A percentile compares a stretch with the other conserved stretches of the same genome.
Evolutionary conservation across 37 sponge, comb jelly and placozoan species (phyloP).

Genomic region (Beroe ovata): DNA sequence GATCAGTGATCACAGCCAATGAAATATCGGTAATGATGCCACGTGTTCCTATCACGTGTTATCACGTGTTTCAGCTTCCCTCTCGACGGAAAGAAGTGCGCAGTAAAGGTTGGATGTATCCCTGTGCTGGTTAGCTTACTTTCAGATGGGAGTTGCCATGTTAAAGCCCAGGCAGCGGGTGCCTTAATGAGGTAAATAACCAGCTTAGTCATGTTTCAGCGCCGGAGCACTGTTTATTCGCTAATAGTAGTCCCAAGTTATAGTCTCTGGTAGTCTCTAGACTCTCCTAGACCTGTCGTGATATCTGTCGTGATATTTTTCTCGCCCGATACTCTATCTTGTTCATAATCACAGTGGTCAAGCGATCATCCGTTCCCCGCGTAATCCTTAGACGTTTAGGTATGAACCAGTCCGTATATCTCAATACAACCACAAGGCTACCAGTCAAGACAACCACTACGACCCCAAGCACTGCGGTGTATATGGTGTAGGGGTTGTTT

Average conservation of each 20-base stretch:
- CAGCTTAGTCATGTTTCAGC: too few relatives aligned
- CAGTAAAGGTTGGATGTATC: constrained; percentile 69
- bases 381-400: not conserved
- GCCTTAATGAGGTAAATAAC: constrained; percentile 83
- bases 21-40: too few relatives aligned
- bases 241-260: too few relatives aligned
- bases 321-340: not conserved
- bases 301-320: too few relatives aligned
- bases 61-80: constrained; percentile 80
- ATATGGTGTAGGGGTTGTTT: not conserved
- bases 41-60: too few relatives aligned
- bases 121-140: constrained; percentile 73
- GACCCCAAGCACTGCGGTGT: not conserved
- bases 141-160: constrained; percentile 70
- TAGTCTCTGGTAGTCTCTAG: too few relatives aligned
- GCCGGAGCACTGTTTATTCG: too few relatives aligned
- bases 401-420: not conserved
- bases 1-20: too few relatives aligned
- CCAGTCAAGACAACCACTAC: not conserved
- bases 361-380: too few relatives aligned
- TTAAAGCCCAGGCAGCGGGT: constrained; percentile 80
- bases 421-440: not conserved
- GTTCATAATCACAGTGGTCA: not conserved
- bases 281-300: too few relatives aligned
- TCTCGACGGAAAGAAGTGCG: constrained; percentile 76